phyloP scores from a whole-genome alignment of 2,888 invertebrate genomes.

The Lamproptera curius region DNA sequence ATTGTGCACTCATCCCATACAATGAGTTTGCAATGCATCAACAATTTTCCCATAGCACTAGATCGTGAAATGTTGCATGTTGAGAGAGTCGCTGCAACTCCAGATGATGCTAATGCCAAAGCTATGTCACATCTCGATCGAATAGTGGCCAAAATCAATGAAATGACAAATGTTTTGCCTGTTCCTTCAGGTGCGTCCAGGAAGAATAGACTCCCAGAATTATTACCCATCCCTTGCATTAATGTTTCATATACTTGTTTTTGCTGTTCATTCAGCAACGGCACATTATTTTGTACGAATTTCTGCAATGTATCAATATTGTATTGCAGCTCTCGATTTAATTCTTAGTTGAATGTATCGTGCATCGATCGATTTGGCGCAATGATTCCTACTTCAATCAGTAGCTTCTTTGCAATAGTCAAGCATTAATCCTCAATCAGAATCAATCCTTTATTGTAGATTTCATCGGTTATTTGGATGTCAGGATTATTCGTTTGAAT shows the following conservation, averaged over 20 bases:
- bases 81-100: slow-evolving; percentile 32
- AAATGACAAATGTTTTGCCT: slow-evolving; percentile 29
- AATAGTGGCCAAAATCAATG: slow-evolving; percentile 27
- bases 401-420: slow-evolving; percentile 28
- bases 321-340: slow-evolving; percentile 26
- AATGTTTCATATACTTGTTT: slow-evolving; percentile 29
- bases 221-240: slow-evolving; percentile 29
- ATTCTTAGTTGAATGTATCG: slow-evolving; percentile 29
- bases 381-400: slow-evolving; percentile 29
- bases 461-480: slow-evolving; percentile 26
- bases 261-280: slow-evolving; percentile 31
- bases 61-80: slow-evolving; percentile 30
- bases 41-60: slow-evolving; percentile 26
- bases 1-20: slow-evolving; percentile 28
- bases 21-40: slow-evolving; percentile 27
- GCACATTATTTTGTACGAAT: slow-evolving; percentile 31
- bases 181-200: slow-evolving; percentile 27
- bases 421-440: slow-evolving; percentile 29
- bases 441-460: slow-evolving; percentile 29
- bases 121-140: slow-evolving; percentile 26
- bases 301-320: slow-evolving; percentile 26
- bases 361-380: slow-evolving; percentile 26
- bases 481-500: slow-evolving; percentile 20
- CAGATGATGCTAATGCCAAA: slow-evolving; percentile 28
- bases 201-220: slow-evolving; percentile 29